phyloP scores from a whole-genome alignment of 2,888 invertebrate genomes.

The Trisateles emortualis region DNA sequence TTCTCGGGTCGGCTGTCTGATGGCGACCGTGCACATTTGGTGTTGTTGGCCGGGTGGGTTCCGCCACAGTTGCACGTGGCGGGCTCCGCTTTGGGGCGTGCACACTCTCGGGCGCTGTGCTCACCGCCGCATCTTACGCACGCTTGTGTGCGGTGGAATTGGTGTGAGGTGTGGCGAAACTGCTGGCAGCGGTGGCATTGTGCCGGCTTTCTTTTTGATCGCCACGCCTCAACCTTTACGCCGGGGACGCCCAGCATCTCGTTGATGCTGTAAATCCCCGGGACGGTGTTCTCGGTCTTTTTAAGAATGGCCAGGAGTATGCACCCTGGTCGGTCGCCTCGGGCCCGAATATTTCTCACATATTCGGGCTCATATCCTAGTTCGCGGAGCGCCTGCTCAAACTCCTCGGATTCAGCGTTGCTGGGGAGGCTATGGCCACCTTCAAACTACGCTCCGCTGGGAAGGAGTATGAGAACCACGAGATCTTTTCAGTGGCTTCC shows the following conservation, averaged over 20 bases:
- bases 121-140: not conserved
- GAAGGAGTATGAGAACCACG: too few species aligned
- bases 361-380: too few species aligned
- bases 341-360: too few species aligned
- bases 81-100: not conserved
- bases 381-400: too few species aligned
- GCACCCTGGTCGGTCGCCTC: too few species aligned
- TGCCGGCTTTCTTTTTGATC: constrained; percentile 13
- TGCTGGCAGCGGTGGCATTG: constrained; percentile 38
- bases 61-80: not conserved
- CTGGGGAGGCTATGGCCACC: too few species aligned
- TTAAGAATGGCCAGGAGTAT: too few species aligned
- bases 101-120: not conserved
- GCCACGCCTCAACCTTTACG: constrained; percentile 27
- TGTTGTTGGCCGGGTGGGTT: not conserved
- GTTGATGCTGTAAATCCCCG: constrained; percentile 1
- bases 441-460: too few species aligned
- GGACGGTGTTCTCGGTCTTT: not conserved
- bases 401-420: too few species aligned
- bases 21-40: not conserved
- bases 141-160: not conserved
- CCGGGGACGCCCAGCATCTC: constrained; percentile 18
- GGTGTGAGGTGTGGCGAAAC: constrained; percentile 5
- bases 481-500: too few species aligned
- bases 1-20: too few species aligned